These are phyloP conservation scores for Neosilurus mollespiculum DNA, from an alignment of 2,797 vertebrate genomes.

Conservation along the genomic window DNA sequence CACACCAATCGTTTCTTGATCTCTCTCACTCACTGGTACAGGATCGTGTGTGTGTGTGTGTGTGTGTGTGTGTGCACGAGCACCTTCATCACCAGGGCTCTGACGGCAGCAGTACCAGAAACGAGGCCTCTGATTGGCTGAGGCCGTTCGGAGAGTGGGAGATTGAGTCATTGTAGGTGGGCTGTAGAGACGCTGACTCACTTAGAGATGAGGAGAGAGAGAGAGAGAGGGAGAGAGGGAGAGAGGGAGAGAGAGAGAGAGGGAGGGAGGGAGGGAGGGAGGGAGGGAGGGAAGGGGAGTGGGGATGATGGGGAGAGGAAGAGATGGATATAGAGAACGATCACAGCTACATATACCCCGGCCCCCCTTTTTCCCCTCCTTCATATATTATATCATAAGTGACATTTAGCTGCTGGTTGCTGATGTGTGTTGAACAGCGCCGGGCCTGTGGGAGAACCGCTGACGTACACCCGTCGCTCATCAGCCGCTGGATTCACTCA, in stretches of 20 bases:
- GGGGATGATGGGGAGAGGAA: background rate
- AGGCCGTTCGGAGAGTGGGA: constrained; percentile 53
- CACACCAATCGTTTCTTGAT: constrained; percentile 23
- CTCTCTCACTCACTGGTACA: background rate
- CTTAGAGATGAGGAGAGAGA: constrained; percentile 37
- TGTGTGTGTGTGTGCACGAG: constrained; percentile 25
- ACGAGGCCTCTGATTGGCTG: constrained; percentile 49
- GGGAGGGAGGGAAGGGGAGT: background rate
- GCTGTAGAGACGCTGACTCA: constrained; percentile 56
- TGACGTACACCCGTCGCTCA: background rate
- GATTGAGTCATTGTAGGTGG: constrained; percentile 60
- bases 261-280: background rate
- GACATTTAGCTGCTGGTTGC: constrained; percentile 46
- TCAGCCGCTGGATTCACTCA: background rate
- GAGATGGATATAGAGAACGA: background rate
- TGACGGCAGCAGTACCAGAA: constrained; percentile 53
- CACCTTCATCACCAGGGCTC: constrained; percentile 47
- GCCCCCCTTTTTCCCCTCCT: background rate
- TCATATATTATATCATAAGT: constrained; percentile 42
- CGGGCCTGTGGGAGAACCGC: background rate
- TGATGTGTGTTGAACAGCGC: background rate
- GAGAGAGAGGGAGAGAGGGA: constrained; percentile 13
- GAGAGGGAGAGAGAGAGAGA: background rate
- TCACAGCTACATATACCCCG: constrained; percentile 9
- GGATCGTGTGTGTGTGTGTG: constrained; percentile 27